These are phyloP conservation scores for Cottoperca gobio DNA, from an alignment of 2,797 vertebrate genomes.

Conservation along the genomic window DNA sequence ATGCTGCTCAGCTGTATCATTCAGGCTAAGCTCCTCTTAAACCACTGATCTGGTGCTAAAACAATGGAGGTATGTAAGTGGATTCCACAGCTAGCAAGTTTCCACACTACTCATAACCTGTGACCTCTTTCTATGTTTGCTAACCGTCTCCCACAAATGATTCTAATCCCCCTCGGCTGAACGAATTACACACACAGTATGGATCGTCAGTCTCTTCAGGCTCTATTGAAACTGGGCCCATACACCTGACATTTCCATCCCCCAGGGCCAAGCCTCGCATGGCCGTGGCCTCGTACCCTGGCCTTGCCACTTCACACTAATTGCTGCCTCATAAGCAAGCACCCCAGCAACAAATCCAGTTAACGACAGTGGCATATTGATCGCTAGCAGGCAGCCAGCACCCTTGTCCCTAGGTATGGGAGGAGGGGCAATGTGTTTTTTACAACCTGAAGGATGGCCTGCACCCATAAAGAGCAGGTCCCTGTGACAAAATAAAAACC, in stretches of 20 bases:
- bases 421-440: slow-evolving; percentile 72
- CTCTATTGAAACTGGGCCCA: slow-evolving; percentile 78
- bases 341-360: slow-evolving; percentile 85
- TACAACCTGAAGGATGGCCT: slow-evolving; percentile 80
- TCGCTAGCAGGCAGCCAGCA: slow-evolving; percentile 72
- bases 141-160: slow-evolving; percentile 76
- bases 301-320: slow-evolving; percentile 82
- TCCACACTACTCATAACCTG: slow-evolving; percentile 69
- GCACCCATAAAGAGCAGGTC: slow-evolving; percentile 83
- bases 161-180: slow-evolving; percentile 49
- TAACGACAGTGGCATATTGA: slow-evolving; percentile 85
- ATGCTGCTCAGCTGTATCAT: slow-evolving; percentile 27
- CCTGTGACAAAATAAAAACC: slow-evolving; percentile 86
- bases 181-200: slow-evolving; percentile 77
- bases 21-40: slow-evolving; percentile 30
- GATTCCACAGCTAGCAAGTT: slow-evolving; percentile 65
- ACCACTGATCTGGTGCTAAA: slow-evolving; percentile 60
- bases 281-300: slow-evolving; percentile 62
- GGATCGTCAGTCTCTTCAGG: slow-evolving; percentile 73
- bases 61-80: slow-evolving; percentile 65
- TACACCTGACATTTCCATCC: slow-evolving; percentile 76
- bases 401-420: slow-evolving; percentile 75
- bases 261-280: slow-evolving; percentile 61
- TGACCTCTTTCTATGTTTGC: slow-evolving; percentile 72
- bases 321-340: slow-evolving; percentile 85